Evolutionary conservation across 2,797 vertebrate species (phyloP).

Genomic region (Muscicapa comitata): DNA sequence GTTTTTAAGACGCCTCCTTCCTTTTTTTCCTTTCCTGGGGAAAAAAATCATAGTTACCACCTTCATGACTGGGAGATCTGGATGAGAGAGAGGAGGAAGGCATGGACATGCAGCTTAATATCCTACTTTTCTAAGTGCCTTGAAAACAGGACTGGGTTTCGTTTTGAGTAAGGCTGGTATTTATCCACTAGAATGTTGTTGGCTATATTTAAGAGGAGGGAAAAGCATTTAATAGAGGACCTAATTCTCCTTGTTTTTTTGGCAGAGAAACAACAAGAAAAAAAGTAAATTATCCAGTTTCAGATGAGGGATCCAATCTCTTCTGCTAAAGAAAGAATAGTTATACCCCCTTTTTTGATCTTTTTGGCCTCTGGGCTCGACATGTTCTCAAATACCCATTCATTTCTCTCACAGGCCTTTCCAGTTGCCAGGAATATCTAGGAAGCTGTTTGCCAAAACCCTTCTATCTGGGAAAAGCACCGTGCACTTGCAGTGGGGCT

Average conservation of each 20-base stretch:
- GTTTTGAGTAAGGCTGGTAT: neutral
- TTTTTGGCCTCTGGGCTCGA: neutral
- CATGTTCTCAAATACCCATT: neutral
- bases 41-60: neutral
- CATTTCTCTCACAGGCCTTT: neutral
- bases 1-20: neutral
- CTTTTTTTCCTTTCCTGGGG: neutral
- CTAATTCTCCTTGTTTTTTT: neutral
- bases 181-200: neutral
- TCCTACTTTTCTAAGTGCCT: neutral
- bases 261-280: neutral
- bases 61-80: neutral
- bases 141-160: neutral
- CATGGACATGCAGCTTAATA: neutral
- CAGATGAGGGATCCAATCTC: neutral
- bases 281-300: neutral
- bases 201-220: neutral
- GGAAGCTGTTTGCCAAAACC: neutral
- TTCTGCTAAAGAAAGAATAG: neutral
- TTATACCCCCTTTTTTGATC: neutral
- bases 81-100: neutral
- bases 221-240: neutral
- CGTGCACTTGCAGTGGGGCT: neutral
- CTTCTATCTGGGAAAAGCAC: neutral
- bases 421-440: neutral